Evolutionary conservation across 2,888 invertebrate genomes (phyloP).

Genomic region (Halictus quadricinctus): DNA sequence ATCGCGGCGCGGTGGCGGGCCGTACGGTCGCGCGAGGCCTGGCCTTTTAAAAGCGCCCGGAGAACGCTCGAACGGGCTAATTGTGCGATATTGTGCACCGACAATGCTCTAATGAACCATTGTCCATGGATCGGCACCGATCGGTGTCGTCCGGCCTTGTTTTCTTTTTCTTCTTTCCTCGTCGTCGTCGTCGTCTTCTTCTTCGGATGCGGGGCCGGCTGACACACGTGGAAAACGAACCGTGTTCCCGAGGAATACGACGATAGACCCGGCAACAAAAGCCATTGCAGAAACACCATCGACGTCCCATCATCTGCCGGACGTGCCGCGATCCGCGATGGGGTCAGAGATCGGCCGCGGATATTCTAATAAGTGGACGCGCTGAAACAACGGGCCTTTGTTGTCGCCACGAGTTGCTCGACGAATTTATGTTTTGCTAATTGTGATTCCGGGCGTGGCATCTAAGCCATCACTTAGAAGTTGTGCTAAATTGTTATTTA

Average conservation of each 20-base stretch:
- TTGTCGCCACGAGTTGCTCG: slow-evolving; percentile 28
- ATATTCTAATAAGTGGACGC: slow-evolving; percentile 61
- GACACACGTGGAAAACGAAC: slow-evolving; percentile 55
- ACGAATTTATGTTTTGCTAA: slow-evolving; percentile 27
- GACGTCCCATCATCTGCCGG: slow-evolving; percentile 59
- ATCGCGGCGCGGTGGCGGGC: slow-evolving; percentile 52
- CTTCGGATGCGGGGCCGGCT: slow-evolving; percentile 14
- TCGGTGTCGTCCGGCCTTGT: slow-evolving; percentile 37
- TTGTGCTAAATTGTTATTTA: not conserved
- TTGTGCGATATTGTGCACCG: slow-evolving; percentile 68
- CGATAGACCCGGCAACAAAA: slow-evolving; percentile 52
- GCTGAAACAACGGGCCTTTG: slow-evolving; percentile 50
- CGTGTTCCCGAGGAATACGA: slow-evolving; percentile 58
- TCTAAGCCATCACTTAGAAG: not conserved
- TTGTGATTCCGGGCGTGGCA: not conserved
- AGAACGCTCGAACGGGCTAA: slow-evolving; percentile 57
- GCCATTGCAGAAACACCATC: slow-evolving; percentile 50
- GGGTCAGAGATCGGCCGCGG: slow-evolving; percentile 59
- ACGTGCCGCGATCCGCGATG: slow-evolving; percentile 51
- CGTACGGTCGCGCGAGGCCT: slow-evolving; percentile 44
- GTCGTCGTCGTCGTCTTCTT: not conserved
- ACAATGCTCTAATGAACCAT: slow-evolving; percentile 82
- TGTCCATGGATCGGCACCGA: slow-evolving; percentile 71
- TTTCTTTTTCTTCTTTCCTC: not conserved
- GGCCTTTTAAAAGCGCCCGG: slow-evolving; percentile 49